These are phyloP conservation scores for Syngnathoides biaculeatus DNA, from an alignment of 2,113 vertebrate species.

Conservation along the genomic window DNA sequence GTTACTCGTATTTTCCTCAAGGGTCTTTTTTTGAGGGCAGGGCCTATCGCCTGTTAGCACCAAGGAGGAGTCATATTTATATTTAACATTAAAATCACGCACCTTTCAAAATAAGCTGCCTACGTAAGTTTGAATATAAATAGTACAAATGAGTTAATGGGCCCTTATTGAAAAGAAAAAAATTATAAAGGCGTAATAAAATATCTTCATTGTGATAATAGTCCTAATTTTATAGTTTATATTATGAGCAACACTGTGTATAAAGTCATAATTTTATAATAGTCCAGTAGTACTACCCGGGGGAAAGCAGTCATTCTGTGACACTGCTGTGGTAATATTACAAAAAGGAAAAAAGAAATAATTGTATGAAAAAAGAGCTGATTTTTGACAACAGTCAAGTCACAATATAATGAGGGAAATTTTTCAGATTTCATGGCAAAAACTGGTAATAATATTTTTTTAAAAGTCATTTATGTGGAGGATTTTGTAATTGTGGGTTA, in stretches of 20 bases:
- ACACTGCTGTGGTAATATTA: too few relatives aligned
- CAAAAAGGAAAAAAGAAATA: too few relatives aligned
- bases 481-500: neutral
- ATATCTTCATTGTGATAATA: too few relatives aligned
- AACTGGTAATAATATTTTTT: neutral
- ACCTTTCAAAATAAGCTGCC: slow-evolving; percentile 26
- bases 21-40: slow-evolving; percentile 29
- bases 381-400: too few relatives aligned
- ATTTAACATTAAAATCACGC: neutral
- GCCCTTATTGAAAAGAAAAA: neutral
- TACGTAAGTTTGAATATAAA: neutral
- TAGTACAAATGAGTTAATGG: neutral
- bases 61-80: slow-evolving; percentile 8
- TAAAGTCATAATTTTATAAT: neutral
- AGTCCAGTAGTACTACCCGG: too few relatives aligned
- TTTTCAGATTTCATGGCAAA: neutral
- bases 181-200: neutral
- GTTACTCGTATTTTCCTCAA: slow-evolving; percentile 8
- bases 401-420: too few relatives aligned
- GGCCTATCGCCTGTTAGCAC: slow-evolving; percentile 44
- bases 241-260: neutral
- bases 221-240: neutral
- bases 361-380: too few relatives aligned
- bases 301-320: too few relatives aligned
- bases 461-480: neutral